Conservation (phyloP, 2,888 invertebrate species). For the Trachelus stipa region DNA sequence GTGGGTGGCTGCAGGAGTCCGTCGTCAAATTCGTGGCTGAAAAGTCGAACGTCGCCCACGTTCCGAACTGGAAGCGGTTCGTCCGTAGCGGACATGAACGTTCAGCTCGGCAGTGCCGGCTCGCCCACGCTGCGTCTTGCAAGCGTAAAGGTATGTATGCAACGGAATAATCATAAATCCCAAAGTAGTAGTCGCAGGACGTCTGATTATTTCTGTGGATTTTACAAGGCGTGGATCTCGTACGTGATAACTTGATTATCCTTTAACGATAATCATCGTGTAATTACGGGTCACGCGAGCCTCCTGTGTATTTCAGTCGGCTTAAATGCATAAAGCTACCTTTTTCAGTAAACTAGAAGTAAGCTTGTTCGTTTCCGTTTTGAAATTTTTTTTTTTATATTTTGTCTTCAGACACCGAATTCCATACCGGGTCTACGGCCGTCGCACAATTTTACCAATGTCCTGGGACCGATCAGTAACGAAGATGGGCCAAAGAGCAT, state of each 20-base stretch:
- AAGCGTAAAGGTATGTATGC: slow-evolving; percentile 62
- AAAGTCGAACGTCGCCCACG: slow-evolving; percentile 63
- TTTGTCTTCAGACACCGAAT: slow-evolving; percentile 68
- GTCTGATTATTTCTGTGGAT: background rate
- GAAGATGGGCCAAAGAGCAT: slow-evolving; percentile 61
- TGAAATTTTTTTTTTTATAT: background rate
- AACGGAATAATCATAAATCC: background rate
- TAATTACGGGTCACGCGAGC: background rate
- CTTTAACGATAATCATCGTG: background rate
- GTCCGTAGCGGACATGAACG: slow-evolving; percentile 68
- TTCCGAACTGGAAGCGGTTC: slow-evolving; percentile 58
- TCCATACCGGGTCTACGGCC: slow-evolving; percentile 77
- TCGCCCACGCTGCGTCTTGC: slow-evolving; percentile 68
- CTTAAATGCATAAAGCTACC: background rate
- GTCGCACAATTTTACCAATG: slow-evolving; percentile 71
- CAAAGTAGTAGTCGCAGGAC: background rate
- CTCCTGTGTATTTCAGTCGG: background rate
- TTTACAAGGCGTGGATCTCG: background rate
- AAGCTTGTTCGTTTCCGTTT: background rate
- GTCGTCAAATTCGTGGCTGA: slow-evolving; percentile 60
- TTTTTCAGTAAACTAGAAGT: background rate
- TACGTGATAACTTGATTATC: background rate
- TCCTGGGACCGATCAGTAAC: slow-evolving; percentile 65
- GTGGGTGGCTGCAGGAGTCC: slow-evolving; percentile 49
- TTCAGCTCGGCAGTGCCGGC: slow-evolving; percentile 68